phyloP scores from a whole-genome alignment of 2,888 invertebrate genomes.

The Rhagonycha fulva region DNA sequence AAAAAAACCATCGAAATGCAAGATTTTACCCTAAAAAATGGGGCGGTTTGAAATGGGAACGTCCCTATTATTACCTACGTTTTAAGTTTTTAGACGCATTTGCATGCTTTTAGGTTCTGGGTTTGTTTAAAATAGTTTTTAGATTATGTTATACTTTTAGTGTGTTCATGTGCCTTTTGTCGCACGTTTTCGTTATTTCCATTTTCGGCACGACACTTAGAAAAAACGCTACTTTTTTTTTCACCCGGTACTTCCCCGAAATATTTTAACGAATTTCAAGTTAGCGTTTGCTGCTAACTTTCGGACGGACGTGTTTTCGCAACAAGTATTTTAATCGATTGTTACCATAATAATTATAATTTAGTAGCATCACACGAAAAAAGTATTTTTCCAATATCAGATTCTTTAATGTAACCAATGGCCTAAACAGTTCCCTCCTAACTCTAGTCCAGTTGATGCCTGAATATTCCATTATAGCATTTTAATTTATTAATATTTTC shows the following conservation, averaged over 20 bases:
- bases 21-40: constrained; percentile 23
- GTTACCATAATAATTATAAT: constrained; percentile 3
- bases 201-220: neutral
- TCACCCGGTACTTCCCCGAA: neutral
- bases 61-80: constrained; percentile 21
- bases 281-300: neutral
- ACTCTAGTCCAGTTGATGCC: constrained; percentile 54
- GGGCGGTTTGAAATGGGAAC: constrained; percentile 4
- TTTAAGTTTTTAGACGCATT: constrained; percentile 22
- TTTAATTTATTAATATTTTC: constrained; percentile 34
- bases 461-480: constrained; percentile 44
- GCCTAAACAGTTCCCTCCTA: constrained; percentile 58
- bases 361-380: constrained; percentile 43
- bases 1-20: constrained; percentile 40
- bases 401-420: constrained; percentile 43
- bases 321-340: constrained; percentile 4
- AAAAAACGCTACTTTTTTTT: neutral
- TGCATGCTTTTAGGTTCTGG: constrained; percentile 22
- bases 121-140: constrained; percentile 27
- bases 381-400: constrained; percentile 25
- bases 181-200: neutral
- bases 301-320: neutral
- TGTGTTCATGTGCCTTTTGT: constrained; percentile 38
- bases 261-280: neutral
- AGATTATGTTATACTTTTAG: constrained; percentile 27